Percentiles rank a stretch among this genome's conserved stretches.
phyloP scores from a whole-genome alignment of 2,888 invertebrate species.

The Ptilodon capucinus region DNA sequence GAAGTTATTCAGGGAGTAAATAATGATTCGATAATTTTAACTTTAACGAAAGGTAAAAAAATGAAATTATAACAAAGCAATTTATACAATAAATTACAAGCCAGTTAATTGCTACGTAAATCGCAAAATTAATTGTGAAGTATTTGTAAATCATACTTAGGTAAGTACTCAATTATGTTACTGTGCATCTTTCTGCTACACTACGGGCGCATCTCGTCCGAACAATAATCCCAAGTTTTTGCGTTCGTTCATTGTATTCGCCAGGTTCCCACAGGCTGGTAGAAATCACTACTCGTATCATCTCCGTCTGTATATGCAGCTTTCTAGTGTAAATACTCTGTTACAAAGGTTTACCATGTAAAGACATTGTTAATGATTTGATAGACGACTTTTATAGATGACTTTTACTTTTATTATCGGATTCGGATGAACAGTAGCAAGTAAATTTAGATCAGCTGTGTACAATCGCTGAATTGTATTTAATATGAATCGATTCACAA shows the following conservation, averaged over 20 bases:
- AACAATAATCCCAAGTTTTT: constrained; percentile 39
- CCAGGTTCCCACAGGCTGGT: constrained; percentile 30
- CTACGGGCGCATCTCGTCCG: constrained; percentile 33
- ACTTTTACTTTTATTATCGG: too few relatives aligned
- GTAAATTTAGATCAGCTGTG: too few relatives aligned
- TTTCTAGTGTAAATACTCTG: constrained; percentile 26
- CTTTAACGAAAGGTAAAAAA: too few relatives aligned
- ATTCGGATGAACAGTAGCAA: too few relatives aligned
- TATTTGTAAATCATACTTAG: too few relatives aligned
- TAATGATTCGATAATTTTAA: too few relatives aligned
- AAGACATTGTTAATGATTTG: background rate
- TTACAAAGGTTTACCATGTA: background rate
- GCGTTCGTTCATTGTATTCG: constrained; percentile 32
- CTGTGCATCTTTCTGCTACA: constrained; percentile 8
- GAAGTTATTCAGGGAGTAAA: too few relatives aligned
- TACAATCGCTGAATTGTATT: background rate
- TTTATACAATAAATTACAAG: too few relatives aligned
- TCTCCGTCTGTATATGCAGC: constrained; percentile 18
- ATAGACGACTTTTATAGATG: too few relatives aligned
- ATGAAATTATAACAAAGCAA: too few relatives aligned
- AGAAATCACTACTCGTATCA: constrained; percentile 32
- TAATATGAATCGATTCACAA: background rate
- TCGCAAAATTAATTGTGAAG: too few relatives aligned
- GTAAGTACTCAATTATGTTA: background rate
- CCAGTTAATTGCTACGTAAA: too few relatives aligned